phyloP scores from a whole-genome alignment of 2,113 vertebrate genomes.

The Equus quagga region DNA sequence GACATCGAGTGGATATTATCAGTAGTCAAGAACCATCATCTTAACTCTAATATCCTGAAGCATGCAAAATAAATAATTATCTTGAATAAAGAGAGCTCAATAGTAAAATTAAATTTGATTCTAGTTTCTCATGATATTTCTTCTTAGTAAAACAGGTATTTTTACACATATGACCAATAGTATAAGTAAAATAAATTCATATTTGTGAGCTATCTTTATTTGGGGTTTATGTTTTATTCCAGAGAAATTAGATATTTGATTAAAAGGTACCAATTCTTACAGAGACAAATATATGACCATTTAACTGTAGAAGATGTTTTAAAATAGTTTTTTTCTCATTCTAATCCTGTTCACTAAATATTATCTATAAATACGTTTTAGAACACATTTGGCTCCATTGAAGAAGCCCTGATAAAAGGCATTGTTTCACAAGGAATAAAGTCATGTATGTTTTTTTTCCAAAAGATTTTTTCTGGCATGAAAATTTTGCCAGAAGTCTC shows the following conservation, averaged over 20 bases:
- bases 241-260: neutral
- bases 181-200: neutral
- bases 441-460: neutral
- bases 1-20: neutral
- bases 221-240: neutral
- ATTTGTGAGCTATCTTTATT: neutral
- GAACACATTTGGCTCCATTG: neutral
- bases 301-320: neutral
- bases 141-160: neutral
- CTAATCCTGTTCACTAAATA: neutral
- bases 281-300: neutral
- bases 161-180: neutral
- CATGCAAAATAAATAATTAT: conserved; percentile 21
- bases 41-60: neutral
- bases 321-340: neutral
- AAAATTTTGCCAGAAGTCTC: neutral
- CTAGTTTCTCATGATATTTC: neutral
- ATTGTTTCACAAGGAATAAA: neutral
- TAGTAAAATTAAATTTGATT: conserved; percentile 1
- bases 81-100: neutral
- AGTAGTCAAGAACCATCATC: neutral
- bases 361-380: neutral
- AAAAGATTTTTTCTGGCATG: neutral
- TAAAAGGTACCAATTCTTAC: neutral
- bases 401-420: neutral